Evolutionary conservation across 2,797 vertebrate species (phyloP), one percentile per base, ranked within the genome.

Genomic region (Lepidocolaptes lacrymiger): DNA sequence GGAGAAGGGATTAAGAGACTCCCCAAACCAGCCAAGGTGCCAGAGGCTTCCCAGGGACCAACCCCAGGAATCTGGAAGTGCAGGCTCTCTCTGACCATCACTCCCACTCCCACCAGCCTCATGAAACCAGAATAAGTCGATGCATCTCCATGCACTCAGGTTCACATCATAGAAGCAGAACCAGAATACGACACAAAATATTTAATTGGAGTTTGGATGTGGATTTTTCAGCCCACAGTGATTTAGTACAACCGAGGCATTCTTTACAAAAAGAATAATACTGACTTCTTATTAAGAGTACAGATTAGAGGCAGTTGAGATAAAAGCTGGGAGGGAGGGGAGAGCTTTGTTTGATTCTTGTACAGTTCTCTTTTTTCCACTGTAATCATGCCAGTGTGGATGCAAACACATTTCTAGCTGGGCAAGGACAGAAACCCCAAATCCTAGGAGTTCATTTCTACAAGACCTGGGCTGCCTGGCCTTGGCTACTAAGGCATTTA

Each of bases 111-210:
- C 56, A 48, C 56, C 24, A 14, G 48, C 64, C 71, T 80, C 36
- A 37, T 14, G 77, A 92, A 91, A n/a, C 7, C 37, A 49, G 63
- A 95, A 5, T 17, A 73, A 91, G 36, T 56, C 61, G 67, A 77
- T 0, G 3, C 34, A 88, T 61, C 73, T 84, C 82, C 46, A 23
- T 5, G 49, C 54, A 95, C 54, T 44, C 79, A 94, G 58, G 91
- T 34, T 58, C 51, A 80, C 36, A 88, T 91, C 51, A 28, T 8
- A 3, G 12, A 89, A 74, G 55, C 58, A 83, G 46, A 56, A 62
- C 58, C 91, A 91, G 56, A 85, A 93, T 80, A 67, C 85, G 41
- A 87, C 51, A 76, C 18, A 87, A 92, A 92, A 92, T 92, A 87
- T 41, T 93, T 91, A 64, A 92, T 89, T 74, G 84, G 69, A 77